Base-by-base conservation (phyloP, 1,140 invertebrate species). In the Drosophila rhopaloa region DNA sequence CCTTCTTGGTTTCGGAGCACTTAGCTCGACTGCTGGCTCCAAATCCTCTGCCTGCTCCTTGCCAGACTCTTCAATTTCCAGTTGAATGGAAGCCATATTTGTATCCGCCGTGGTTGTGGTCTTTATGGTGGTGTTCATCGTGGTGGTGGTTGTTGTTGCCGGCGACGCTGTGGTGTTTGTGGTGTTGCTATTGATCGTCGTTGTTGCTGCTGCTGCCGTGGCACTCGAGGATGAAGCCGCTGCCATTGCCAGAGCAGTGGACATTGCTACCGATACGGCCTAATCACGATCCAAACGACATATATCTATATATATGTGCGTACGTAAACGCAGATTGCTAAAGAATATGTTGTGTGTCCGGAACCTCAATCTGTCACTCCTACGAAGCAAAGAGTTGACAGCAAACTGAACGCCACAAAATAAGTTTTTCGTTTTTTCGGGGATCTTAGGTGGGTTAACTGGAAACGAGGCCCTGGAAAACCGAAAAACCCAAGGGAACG, bases 321-420 rank as follows among this genome's bases (percentile, higher is more conserved):
- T 51, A 43, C 44, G 61, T 65, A 53, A 61, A 66, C 65, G 63
- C 65, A 66, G 65, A 68, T 62, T 53, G 38, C 74, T 66, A 81
- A 79, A 88, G 59, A 71, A 72, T 85, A 81, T 65, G 62, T 76
- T 85, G 78, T 85, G 82, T 86, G 83, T 79, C 79, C 54, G 65
- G 65, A 53, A 66, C 44, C 14, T 63, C 61, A 71, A 65, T 80
- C 67, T 79, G 75, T 60, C 71, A 71, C 66, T 89, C 57, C 59
- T 89, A 79, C 65, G 63, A 58, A 82, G 81, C 77, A 70, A 81
- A 74, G 80, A 78, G 66, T 57, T 85, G 81, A 86, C 81, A 78
- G 82, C 73, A 74, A 84, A 68, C 73, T 60, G 46, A 76, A 78
- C 58, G 81, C 72, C 77, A 58, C 48, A 35, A 53, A 47, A 38